Conservation (phyloP, 1,140 invertebrate genomes). For the Liolophura sinensis region DNA sequence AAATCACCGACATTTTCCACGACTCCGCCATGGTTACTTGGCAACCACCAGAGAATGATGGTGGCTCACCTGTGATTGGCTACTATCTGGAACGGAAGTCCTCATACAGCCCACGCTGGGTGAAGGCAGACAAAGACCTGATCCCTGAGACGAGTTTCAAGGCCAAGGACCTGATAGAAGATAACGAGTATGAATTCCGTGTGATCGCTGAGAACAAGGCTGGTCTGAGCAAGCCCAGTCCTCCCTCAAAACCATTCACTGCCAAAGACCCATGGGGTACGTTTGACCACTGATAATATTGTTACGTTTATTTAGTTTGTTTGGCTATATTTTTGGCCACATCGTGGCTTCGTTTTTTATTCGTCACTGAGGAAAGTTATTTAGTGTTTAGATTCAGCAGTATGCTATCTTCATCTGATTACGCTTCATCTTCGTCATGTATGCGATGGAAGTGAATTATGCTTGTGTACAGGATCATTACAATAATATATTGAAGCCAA, state of each 20-base stretch:
- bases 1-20: constrained; percentile 92
- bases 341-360: too few species aligned
- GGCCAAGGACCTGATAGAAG: constrained; percentile 87
- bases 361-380: too few species aligned
- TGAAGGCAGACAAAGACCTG: constrained; percentile 68
- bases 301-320: too few species aligned
- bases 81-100: constrained; percentile 88
- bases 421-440: too few species aligned
- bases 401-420: too few species aligned
- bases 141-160: constrained; percentile 69
- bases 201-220: constrained; percentile 97
- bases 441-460: too few species aligned
- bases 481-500: too few species aligned
- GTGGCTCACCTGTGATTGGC: constrained; percentile 94
- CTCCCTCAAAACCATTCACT: constrained; percentile 78
- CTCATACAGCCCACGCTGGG: constrained; percentile 69
- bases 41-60: constrained; percentile 85
- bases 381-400: too few species aligned
- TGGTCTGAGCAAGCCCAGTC: constrained; percentile 91
- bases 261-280: too few species aligned
- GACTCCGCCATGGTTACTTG: constrained; percentile 93
- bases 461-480: too few species aligned
- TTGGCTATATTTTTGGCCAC: too few species aligned
- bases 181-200: constrained; percentile 96
- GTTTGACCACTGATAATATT: too few species aligned